Base-by-base conservation (phyloP, 1,140 invertebrate genomes). In the Parasteatoda tepidariorum region DNA sequence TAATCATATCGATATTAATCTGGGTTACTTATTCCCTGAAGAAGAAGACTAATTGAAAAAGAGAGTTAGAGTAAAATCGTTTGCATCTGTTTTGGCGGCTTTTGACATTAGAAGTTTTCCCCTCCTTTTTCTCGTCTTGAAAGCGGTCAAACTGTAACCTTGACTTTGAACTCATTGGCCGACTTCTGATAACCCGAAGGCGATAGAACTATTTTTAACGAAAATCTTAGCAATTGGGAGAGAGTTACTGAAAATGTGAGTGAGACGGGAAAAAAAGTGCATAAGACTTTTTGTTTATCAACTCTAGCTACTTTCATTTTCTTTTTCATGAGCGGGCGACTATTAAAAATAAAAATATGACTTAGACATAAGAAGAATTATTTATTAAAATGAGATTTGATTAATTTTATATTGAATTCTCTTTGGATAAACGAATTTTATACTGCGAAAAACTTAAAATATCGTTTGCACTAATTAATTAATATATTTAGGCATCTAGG, bases 21-120 rank as follows among this genome's bases (percentile, higher is more conserved):
- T 73, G 48, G 70, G 70, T 73, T 73, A 73, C 70, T 54, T 33
- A 54, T 73, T 73, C 59, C 70, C 70, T 59, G 15, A n/a, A 33
- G 70, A n/a, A n/a, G n/a, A n/a, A n/a, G n/a, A n/a, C n/a, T n/a
- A 33, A n/a, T 33, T 57, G 1, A 13, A 24, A n/a, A 54, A 22
- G 70, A 73, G 34, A 57, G 70, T 28, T 57, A 55, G 54, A 57
- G 70, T 30, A 28, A 6, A n/a, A 26, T 73, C 54, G 48, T 31
- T 57, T 33, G 54, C 70, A 73, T 18, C n/a, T 73, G 28, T 59
- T 59, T 73, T 68, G 38, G 38, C 66, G 66, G 66, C 62, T 26
- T 24, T 66, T 31, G 30, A n/a, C 15, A 33, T 66, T n/a, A 31
- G 30, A 33, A 33, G 31, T 66, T n/a, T 31, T 6, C n/a, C 15